Base-by-base conservation (phyloP, 2,113 vertebrate genomes). In the Etheostoma spectabile region DNA sequence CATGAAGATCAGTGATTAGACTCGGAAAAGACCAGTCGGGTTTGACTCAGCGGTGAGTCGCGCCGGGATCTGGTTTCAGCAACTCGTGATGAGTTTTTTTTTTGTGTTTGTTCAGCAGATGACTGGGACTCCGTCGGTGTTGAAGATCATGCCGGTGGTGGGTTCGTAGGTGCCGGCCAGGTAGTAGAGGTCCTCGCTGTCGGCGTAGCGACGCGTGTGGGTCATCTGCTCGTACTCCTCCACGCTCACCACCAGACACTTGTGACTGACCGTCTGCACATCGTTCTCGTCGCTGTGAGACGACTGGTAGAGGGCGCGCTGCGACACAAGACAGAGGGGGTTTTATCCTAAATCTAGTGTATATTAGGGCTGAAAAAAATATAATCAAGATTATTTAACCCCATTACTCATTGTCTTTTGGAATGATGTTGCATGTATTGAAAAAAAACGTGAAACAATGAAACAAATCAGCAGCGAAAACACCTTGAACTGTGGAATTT, bases 71-170 rank as follows among this genome's bases (percentile, higher is more conserved):
- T 66, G 53, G 59, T 85, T 67, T 64, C 30, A 15, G 67, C 18
- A 14, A 8, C 72, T 42, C 10, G 0, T 15, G 5, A 18, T 0
- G 68, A 49, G 22, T 64, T 30, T 27, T 18, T 27, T 18, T 27
- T 8, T 8, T 38, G 8, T 48, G 5, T 51, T 35, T 19, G 0
- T 87, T 96, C 94, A 99, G 95, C 98, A 99, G 94, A 99, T 96
- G 91, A 99, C 96, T 0, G 98, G 98, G 75, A 99, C 97, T 2
- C 98, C 98, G 0, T 99, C 97, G 0, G 98, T 99, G 93, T 97
- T 99, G 94, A 99, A 99, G 93, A 99, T 99, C 98, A 99, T 99
- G 92, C 98, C 98, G 0, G 98, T 99, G 81, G 98, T 99, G 91
- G 98, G 98, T 86, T 99, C 98, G 0, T 99, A 99, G 71, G 97